A percentile compares a stretch with the other conserved stretches of the same genome.
Evolutionary conservation across 2,888 invertebrate species (phyloP).

Genomic region (Tyria jacobaeae): DNA sequence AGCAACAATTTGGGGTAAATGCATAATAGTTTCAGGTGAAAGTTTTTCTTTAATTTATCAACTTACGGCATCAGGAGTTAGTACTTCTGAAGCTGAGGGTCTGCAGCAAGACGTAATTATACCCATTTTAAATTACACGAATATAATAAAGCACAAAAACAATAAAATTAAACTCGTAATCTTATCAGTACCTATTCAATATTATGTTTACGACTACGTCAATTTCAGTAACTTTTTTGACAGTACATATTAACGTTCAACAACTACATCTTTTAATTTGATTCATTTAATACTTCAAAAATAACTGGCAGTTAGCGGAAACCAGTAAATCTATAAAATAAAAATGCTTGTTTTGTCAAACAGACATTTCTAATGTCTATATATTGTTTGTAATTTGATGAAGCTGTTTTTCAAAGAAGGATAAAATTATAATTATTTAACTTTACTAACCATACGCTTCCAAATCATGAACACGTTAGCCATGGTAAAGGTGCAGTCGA

Average conservation of each 20-base stretch:
- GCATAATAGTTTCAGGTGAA: neutral
- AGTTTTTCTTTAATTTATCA: constrained; percentile 4
- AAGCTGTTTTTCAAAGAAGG: neutral
- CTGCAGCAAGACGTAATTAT: constrained; percentile 84
- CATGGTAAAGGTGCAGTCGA: constrained; percentile 49
- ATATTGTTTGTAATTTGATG: neutral
- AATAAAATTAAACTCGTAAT: constrained; percentile 28
- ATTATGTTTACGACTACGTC: constrained; percentile 4
- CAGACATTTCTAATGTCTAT: neutral
- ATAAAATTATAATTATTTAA: neutral
- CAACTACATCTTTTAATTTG: constrained; percentile 11
- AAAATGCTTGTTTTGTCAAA: constrained; percentile 2
- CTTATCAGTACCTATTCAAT: constrained; percentile 15
- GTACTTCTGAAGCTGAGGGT: constrained; percentile 84
- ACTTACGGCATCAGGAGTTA: constrained; percentile 87
- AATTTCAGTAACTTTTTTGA: constrained; percentile 24
- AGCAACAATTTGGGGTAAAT: neutral
- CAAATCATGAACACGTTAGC: constrained; percentile 70
- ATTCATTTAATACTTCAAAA: neutral
- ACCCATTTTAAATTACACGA: constrained; percentile 71
- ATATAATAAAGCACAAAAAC: constrained; percentile 37
- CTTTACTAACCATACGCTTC: constrained; percentile 70
- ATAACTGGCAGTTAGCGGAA: neutral
- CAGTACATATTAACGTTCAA: constrained; percentile 28
- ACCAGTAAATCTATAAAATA: neutral